Evolutionary conservation across 2,888 invertebrate species (phyloP).

Genomic region (Temnothorax ravouxi): DNA sequence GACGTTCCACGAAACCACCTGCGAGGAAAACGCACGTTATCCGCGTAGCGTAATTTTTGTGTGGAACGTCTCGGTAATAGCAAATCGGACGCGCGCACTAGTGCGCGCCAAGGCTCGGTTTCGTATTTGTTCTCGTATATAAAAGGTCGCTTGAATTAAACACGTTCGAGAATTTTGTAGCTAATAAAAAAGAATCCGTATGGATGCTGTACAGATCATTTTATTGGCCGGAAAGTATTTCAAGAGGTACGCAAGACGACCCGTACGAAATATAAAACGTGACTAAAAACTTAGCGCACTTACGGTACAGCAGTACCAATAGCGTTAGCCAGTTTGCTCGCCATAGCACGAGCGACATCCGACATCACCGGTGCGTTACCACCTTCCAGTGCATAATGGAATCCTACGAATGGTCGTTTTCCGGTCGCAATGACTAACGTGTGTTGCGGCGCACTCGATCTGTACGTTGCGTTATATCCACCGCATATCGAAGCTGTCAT

Average conservation of each 20-base stretch:
- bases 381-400: conserved; percentile 96
- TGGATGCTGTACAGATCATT: too few relatives aligned
- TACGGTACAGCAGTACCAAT: conserved; percentile 89
- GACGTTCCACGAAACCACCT: conserved; percentile 88
- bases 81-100: too few relatives aligned
- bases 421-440: conserved; percentile 93
- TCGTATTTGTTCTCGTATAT: too few relatives aligned
- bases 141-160: too few relatives aligned
- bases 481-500: conserved; percentile 93
- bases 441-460: conserved; percentile 92
- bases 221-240: too few relatives aligned
- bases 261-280: too few relatives aligned
- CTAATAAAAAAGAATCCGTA: too few relatives aligned
- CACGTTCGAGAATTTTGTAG: too few relatives aligned
- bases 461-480: conserved; percentile 91
- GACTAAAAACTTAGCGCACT: conserved; percentile 84
- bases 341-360: conserved; percentile 97
- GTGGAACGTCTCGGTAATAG: too few relatives aligned
- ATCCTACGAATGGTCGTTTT: conserved; percentile 94
- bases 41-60: too few relatives aligned
- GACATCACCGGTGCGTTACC: conserved; percentile 93
- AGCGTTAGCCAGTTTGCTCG: conserved; percentile 94
- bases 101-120: too few relatives aligned
- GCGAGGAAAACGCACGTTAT: background rate
- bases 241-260: too few relatives aligned